Evolutionary conservation across 2,888 invertebrate genomes (phyloP).

Genomic region (Elysia crispata): DNA sequence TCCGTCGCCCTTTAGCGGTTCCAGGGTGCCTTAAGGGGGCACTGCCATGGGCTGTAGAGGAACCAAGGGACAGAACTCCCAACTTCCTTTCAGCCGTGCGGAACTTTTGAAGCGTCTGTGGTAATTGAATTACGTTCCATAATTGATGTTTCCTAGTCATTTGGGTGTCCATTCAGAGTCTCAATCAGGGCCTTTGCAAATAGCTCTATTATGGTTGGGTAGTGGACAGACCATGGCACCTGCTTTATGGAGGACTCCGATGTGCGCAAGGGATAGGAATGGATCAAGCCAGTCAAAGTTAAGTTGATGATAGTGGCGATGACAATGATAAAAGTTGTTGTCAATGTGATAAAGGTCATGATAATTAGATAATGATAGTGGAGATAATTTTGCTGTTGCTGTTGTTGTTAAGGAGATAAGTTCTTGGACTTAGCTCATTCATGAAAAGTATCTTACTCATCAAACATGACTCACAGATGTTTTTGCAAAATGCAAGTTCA

Average conservation of each 20-base stretch:
- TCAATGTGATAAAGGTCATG: neutral
- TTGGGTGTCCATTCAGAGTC: constrained; percentile 64
- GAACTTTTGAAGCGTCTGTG: constrained; percentile 48
- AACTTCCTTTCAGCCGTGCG: constrained; percentile 33
- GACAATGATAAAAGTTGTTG: neutral
- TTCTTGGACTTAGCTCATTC: too few species aligned
- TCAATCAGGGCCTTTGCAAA: constrained; percentile 67
- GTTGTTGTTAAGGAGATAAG: neutral
- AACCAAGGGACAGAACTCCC: neutral
- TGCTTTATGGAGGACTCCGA: too few species aligned
- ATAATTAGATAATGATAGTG: neutral
- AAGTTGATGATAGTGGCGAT: neutral
- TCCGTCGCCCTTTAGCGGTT: too few species aligned
- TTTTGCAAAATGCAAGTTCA: too few species aligned
- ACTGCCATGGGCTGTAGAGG: neutral
- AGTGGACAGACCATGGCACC: too few species aligned
- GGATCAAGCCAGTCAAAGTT: too few species aligned
- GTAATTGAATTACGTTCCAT: constrained; percentile 69
- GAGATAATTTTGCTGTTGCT: neutral
- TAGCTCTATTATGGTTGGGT: constrained; percentile 51
- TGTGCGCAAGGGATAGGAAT: too few species aligned
- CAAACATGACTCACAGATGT: too few species aligned
- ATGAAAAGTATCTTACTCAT: too few species aligned
- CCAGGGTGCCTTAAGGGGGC: too few species aligned
- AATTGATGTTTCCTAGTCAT: constrained; percentile 69